A percentile compares a stretch with the other conserved stretches of the same genome.
These are phyloP conservation scores for Cettia cetti DNA, from an alignment of 2,113 vertebrate species.

Conservation along the genomic window DNA sequence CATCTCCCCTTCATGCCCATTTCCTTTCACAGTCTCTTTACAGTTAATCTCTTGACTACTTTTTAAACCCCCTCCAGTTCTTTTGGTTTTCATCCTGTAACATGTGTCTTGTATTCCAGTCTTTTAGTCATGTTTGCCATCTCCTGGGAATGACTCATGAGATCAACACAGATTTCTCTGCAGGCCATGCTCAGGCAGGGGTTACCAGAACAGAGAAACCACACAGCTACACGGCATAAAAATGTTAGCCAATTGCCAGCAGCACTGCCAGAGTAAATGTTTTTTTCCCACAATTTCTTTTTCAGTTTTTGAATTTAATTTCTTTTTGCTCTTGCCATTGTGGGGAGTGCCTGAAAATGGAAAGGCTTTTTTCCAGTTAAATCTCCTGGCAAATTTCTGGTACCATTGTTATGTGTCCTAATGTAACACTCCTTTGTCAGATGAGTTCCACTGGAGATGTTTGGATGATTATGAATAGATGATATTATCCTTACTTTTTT, in stretches of 20 bases:
- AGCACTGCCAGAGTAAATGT: not conserved
- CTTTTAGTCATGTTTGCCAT: conserved; percentile 14
- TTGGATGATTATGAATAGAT: not conserved
- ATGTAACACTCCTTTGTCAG: conserved; percentile 27
- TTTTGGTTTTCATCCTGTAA: not conserved
- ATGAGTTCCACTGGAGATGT: not conserved
- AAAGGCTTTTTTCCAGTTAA: conserved; percentile 40
- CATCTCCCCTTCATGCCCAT: not conserved
- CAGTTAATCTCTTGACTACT: not conserved
- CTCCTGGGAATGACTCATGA: conserved; percentile 38
- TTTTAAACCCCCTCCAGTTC: not conserved
- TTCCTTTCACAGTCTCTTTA: not conserved
- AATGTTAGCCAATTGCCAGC: conserved; percentile 2
- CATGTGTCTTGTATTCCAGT: not conserved
- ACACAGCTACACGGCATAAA: conserved; percentile 10
- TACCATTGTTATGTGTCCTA: conserved; percentile 51
- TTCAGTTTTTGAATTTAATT: conserved; percentile 17
- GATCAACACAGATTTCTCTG: not conserved
- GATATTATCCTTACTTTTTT: not conserved
- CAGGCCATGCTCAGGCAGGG: conserved; percentile 24
- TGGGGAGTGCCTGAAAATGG: conserved; percentile 25
- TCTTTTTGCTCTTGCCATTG: conserved; percentile 45
- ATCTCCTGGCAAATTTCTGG: conserved; percentile 24
- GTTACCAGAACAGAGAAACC: conserved; percentile 59
- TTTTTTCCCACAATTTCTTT: not conserved